These are phyloP conservation scores for Synergus itoensis DNA, from an alignment of 2,888 invertebrate genomes.

Conservation along the genomic window DNA sequence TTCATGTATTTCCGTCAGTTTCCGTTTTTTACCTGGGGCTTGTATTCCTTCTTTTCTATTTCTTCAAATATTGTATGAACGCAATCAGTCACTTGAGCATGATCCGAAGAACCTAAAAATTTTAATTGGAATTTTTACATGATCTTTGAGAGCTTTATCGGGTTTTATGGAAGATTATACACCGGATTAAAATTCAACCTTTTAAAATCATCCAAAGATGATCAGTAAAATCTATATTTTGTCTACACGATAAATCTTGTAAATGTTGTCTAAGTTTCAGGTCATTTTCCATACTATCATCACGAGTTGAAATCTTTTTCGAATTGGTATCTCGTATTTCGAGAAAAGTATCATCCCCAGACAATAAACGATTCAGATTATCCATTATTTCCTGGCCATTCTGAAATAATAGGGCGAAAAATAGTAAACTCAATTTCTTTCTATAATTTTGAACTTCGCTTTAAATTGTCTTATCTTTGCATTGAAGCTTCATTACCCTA, in stretches of 20 bases:
- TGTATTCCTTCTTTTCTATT: constrained; percentile 22
- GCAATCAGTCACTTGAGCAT: constrained; percentile 44
- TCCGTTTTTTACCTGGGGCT: constrained; percentile 4
- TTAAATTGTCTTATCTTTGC: neutral
- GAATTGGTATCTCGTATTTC: neutral
- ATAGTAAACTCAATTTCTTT: neutral
- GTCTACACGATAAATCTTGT: constrained; percentile 44
- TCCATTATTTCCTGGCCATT: constrained; percentile 43
- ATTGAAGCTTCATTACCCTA: constrained; percentile 18
- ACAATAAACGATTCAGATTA: constrained; percentile 33
- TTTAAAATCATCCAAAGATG: constrained; percentile 52
- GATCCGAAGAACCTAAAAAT: constrained; percentile 45
- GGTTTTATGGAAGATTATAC: too few species aligned
- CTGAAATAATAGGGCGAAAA: constrained; percentile 38
- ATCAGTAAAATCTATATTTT: constrained; percentile 54
- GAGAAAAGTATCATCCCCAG: constrained; percentile 26
- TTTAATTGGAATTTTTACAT: too few species aligned
- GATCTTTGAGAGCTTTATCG: too few species aligned
- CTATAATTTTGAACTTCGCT: neutral
- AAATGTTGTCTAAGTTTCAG: constrained; percentile 44
- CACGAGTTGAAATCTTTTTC: constrained; percentile 1
- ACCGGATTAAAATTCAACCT: constrained; percentile 39
- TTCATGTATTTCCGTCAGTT: neutral
- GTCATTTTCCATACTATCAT: constrained; percentile 20
- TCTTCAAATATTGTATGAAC: constrained; percentile 47